These are phyloP conservation scores for Ctenodactylus gundi DNA, from an alignment of 2,113 vertebrate species.

Conservation along the genomic window DNA sequence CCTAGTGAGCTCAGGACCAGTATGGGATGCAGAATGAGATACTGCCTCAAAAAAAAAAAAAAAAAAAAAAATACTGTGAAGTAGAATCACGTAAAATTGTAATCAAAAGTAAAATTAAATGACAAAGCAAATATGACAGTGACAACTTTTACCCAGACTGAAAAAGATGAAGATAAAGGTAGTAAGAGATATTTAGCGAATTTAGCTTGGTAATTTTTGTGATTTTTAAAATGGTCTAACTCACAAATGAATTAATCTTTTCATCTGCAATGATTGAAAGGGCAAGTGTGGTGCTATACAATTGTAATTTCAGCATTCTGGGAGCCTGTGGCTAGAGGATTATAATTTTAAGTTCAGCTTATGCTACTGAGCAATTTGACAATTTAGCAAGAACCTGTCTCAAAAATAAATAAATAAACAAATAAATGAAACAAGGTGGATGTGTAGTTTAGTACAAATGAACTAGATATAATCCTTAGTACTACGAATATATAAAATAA, in stretches of 20 bases:
- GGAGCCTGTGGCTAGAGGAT: neutral
- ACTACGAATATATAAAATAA: neutral
- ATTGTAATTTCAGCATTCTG: neutral
- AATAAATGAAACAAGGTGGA: neutral
- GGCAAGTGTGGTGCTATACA: neutral
- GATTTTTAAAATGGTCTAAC: neutral
- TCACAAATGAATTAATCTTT: slow-evolving; percentile 2
- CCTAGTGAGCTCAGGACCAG: too few relatives aligned
- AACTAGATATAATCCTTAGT: neutral
- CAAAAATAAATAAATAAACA: neutral
- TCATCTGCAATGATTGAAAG: neutral
- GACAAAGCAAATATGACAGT: neutral
- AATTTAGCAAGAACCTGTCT: neutral
- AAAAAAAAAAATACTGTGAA: too few relatives aligned
- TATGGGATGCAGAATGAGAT: too few relatives aligned
- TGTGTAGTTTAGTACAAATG: neutral
- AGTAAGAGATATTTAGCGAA: neutral
- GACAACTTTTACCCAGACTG: neutral
- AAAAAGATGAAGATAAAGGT: neutral
- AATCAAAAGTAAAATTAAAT: slow-evolving; percentile 6
- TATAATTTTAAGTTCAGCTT: neutral
- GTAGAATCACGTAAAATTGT: neutral
- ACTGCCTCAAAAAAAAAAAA: too few relatives aligned
- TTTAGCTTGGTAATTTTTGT: neutral
- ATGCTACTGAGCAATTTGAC: neutral